phyloP scores from a whole-genome alignment of 2,797 vertebrate species.

The Intellagama lesueurii region DNA sequence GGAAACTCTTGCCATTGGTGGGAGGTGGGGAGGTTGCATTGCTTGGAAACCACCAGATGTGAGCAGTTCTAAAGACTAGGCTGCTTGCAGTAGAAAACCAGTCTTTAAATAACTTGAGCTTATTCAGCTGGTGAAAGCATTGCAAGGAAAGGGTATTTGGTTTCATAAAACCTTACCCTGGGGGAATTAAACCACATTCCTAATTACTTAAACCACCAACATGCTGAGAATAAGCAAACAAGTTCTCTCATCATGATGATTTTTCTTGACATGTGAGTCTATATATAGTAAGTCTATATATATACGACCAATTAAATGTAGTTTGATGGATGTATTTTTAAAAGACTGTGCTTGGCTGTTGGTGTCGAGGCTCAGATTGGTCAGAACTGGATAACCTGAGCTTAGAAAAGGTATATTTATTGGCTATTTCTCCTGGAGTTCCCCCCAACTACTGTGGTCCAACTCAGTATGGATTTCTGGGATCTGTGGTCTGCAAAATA shows the following conservation, averaged over 20 bases:
- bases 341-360: neutral
- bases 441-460: neutral
- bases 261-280: neutral
- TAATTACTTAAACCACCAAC: slow-evolving; percentile 1
- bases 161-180: slow-evolving; percentile 14
- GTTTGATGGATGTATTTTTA: neutral
- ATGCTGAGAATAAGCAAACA: slow-evolving; percentile 3
- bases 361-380: neutral
- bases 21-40: neutral
- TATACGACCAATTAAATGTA: neutral
- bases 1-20: no score
- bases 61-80: neutral
- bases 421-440: neutral
- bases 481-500: no score
- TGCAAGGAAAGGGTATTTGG: neutral
- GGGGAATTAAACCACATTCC: neutral
- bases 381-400: neutral
- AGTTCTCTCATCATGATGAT: neutral
- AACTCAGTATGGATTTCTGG: no score
- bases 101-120: neutral
- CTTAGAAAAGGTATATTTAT: neutral
- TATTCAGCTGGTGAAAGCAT: slow-evolving; percentile 2
- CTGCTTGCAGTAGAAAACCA: neutral
- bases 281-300: neutral
- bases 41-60: neutral